Evolutionary conservation across 2,113 vertebrate species (phyloP).

Genomic region (Pipa parva): DNA sequence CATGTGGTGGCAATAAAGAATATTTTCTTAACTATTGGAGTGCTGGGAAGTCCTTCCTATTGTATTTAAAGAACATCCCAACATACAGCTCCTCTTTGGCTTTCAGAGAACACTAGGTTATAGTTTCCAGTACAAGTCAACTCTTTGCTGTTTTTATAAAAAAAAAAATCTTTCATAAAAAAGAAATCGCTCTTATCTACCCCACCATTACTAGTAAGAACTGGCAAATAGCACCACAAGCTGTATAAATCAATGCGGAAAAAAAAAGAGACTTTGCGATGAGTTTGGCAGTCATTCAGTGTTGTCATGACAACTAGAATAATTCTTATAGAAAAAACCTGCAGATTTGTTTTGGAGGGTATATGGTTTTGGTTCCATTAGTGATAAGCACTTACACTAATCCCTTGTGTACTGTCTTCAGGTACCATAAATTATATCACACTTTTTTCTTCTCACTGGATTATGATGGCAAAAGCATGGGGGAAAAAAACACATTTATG

Average conservation of each 20-base stretch:
- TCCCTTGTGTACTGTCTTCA: slow-evolving; percentile 7
- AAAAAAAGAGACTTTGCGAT: slow-evolving; percentile 1
- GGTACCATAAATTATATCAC: slow-evolving; percentile 17
- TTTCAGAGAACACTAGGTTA: no score
- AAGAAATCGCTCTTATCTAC: no score
- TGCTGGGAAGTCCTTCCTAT: no score
- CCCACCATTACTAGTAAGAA: slow-evolving; percentile 5
- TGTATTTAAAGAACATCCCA: background rate
- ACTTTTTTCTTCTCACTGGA: slow-evolving; percentile 13
- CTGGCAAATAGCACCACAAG: slow-evolving; percentile 12
- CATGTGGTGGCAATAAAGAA: no score
- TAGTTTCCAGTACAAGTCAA: no score
- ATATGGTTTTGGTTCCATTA: slow-evolving; percentile 3
- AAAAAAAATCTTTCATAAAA: no score
- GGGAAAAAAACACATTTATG: slow-evolving; percentile 21
- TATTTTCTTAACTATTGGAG: no score
- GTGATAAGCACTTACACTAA: background rate
- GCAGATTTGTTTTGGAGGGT: slow-evolving; percentile 17
- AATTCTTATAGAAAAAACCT: slow-evolving; percentile 33
- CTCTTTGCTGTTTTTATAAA: no score
- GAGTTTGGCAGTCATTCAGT: slow-evolving; percentile 19
- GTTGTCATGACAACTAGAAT: slow-evolving; percentile 30
- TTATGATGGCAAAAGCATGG: slow-evolving; percentile 22
- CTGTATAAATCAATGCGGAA: slow-evolving; percentile 23
- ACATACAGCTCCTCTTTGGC: no score